These are phyloP conservation scores for Drosophila demipolita DNA, from an alignment of 2,888 invertebrate genomes.

Conservation along the genomic window DNA sequence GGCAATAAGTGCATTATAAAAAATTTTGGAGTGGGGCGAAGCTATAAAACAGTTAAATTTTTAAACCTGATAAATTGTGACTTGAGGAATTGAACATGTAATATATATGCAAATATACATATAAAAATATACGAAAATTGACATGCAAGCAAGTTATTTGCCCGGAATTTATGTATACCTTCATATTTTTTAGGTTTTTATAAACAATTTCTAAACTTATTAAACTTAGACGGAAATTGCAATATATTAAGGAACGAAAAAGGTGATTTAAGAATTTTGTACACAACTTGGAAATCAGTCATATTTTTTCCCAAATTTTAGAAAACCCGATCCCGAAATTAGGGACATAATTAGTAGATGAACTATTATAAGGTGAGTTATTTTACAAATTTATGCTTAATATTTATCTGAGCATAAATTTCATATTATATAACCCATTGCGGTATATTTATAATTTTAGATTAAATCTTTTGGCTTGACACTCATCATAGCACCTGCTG, in stretches of 20 bases:
- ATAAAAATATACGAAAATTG: not conserved
- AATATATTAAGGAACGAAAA: not conserved
- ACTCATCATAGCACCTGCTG: not conserved
- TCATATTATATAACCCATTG: not conserved
- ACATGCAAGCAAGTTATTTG: not conserved
- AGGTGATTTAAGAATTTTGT: no score
- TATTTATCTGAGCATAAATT: not conserved
- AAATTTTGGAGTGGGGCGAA: not conserved
- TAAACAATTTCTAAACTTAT: not conserved
- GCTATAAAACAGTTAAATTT: not conserved
- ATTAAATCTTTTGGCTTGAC: not conserved
- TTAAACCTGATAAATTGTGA: not conserved
- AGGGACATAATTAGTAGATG: no score
- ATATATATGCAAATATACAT: not conserved
- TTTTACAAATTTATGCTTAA: not conserved
- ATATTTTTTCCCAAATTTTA: not conserved
- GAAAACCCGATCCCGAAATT: not conserved
- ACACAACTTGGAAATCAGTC: no score
- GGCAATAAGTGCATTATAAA: constrained; percentile 13
- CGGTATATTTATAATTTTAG: not conserved
- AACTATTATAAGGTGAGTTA: not conserved
- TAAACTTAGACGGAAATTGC: not conserved
- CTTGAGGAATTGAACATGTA: not conserved
- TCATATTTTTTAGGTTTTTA: not conserved
- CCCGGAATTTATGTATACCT: not conserved